These are phyloP conservation scores for Dastarcus helophoroides DNA, from an alignment of 2,888 invertebrate genomes.

Conservation along the genomic window DNA sequence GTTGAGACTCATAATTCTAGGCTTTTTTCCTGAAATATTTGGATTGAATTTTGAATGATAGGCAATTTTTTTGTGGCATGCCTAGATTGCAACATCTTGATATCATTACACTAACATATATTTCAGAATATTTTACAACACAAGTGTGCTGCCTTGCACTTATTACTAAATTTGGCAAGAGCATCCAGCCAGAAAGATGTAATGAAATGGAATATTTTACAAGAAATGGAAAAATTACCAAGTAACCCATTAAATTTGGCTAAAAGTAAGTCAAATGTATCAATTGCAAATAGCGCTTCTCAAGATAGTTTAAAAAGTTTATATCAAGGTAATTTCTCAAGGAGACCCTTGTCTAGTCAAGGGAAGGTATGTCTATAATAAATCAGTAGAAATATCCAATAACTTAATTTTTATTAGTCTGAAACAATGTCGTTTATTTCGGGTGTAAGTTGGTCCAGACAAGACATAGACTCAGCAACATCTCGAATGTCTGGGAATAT, in stretches of 20 bases:
- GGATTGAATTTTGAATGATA: background rate
- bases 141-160: conserved; percentile 25
- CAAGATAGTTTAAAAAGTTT: conserved; percentile 25
- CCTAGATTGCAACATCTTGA: conserved; percentile 1
- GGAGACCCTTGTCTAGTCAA: conserved; percentile 14
- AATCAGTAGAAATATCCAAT: background rate
- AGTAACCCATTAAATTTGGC: conserved; percentile 11
- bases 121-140: conserved; percentile 27
- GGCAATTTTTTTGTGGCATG: background rate
- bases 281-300: conserved; percentile 21
- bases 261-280: conserved; percentile 17
- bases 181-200: conserved; percentile 13
- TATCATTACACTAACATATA: background rate
- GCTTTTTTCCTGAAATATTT: too few species aligned
- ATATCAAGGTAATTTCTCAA: conserved; percentile 16
- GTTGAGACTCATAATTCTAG: too few species aligned
- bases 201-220: conserved; percentile 18
- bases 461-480: conserved; percentile 22
- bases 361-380: conserved; percentile 9
- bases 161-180: conserved; percentile 25
- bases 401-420: conserved; percentile 1
- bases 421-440: background rate
- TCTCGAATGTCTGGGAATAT: conserved; percentile 14
- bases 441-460: conserved; percentile 21
- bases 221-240: conserved; percentile 22